phyloP scores from a whole-genome alignment of 2,113 vertebrate species.

The Sylvicapra grimmia region DNA sequence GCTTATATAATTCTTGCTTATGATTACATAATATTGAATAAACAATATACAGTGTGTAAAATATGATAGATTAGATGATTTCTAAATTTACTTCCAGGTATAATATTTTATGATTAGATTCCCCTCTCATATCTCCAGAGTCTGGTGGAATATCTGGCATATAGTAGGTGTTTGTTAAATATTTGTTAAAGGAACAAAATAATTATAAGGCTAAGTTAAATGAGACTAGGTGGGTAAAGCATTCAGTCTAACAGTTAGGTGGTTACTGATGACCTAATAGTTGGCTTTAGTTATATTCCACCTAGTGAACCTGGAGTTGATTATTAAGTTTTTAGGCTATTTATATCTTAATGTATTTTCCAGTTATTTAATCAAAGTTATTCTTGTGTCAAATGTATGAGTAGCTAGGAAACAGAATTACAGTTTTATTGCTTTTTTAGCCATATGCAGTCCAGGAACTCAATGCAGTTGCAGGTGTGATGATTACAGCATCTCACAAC shows the following conservation, averaged over 20 bases:
- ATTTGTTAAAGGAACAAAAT: neutral
- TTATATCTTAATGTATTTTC: neutral
- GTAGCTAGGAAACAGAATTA: neutral
- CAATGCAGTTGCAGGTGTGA: constrained; percentile 89
- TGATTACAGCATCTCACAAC: constrained; percentile 98
- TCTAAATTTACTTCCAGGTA: constrained; percentile 9
- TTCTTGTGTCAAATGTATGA: neutral
- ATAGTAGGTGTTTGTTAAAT: neutral
- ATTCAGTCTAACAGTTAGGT: neutral
- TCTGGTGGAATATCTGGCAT: neutral
- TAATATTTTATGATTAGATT: neutral
- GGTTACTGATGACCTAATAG: neutral
- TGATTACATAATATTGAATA: neutral
- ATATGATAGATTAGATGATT: neutral
- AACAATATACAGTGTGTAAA: neutral
- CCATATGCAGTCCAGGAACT: constrained; percentile 91
- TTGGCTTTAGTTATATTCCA: neutral
- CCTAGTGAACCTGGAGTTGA: neutral
- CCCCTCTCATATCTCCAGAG: neutral
- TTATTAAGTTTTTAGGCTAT: neutral
- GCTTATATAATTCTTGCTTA: neutral
- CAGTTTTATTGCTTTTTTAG: constrained; percentile 69
- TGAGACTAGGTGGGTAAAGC: neutral
- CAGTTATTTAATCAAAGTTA: neutral
- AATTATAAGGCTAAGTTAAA: neutral